Evolutionary conservation across 2,888 invertebrate species (phyloP).

Genomic region (Drosophila suboccidentalis): DNA sequence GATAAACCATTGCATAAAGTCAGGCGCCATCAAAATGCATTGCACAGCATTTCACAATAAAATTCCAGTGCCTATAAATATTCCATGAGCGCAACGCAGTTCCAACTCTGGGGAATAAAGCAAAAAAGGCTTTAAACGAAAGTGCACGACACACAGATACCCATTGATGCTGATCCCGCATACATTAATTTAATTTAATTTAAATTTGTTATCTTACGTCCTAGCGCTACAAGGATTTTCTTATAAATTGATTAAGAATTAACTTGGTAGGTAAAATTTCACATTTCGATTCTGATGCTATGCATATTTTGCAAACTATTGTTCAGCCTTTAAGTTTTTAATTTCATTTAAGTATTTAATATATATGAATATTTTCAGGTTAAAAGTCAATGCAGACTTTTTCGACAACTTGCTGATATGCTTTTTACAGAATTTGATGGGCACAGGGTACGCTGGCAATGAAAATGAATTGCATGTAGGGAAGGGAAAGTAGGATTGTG

Average conservation of each 20-base stretch:
- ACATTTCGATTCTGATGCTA: neutral
- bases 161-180: too few relatives aligned
- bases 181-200: too few relatives aligned
- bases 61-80: conserved; percentile 56
- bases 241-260: too few relatives aligned
- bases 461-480: neutral
- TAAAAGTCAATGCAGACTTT: neutral
- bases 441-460: conserved; percentile 15
- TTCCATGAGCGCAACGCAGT: conserved; percentile 45
- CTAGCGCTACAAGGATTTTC: too few relatives aligned
- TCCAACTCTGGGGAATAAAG: conserved; percentile 1
- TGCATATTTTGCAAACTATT: too few relatives aligned
- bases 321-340: too few relatives aligned
- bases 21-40: conserved; percentile 55
- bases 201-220: too few relatives aligned
- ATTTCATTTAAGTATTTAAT: too few relatives aligned
- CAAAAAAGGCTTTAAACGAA: neutral
- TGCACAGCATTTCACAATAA: conserved; percentile 44
- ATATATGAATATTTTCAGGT: neutral
- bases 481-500: neutral
- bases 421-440: neutral
- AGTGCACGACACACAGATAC: neutral
- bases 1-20: conserved; percentile 52
- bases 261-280: too few relatives aligned
- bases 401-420: neutral